Percentiles rank a stretch among this genome's conserved stretches.
Evolutionary conservation across 2,113 vertebrate genomes (phyloP).

Genomic region (Haemorhous mexicanus): DNA sequence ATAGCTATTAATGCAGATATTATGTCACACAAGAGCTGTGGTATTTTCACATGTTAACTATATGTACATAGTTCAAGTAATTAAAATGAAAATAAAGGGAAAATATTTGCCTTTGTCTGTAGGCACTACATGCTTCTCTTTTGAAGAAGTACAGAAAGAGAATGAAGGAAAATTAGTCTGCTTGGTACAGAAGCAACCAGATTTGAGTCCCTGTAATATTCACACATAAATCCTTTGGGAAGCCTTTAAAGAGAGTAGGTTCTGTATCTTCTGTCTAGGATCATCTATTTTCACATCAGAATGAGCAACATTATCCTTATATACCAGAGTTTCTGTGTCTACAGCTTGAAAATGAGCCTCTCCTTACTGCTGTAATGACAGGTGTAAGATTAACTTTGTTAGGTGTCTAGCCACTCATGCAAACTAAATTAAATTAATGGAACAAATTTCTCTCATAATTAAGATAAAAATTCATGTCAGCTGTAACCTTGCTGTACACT

Average conservation of each 20-base stretch:
- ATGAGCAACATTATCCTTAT: constrained; percentile 72
- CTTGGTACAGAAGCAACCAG: background rate
- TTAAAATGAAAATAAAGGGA: background rate
- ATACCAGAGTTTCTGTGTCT: constrained; percentile 44
- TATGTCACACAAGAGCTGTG: constrained; percentile 11
- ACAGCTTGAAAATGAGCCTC: constrained; percentile 67
- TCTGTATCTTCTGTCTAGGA: constrained; percentile 67
- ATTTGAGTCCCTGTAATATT: constrained; percentile 38
- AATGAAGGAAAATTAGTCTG: constrained; percentile 30
- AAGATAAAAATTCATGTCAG: constrained; percentile 98
- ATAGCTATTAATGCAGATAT: constrained; percentile 37
- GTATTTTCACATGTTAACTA: constrained; percentile 4
- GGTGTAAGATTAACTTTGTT: constrained; percentile 92
- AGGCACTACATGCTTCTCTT: background rate
- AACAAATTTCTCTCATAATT: constrained; percentile 95
- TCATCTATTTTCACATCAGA: constrained; percentile 73
- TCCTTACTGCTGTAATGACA: constrained; percentile 83
- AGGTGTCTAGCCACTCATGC: constrained; percentile 88
- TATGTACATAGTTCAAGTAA: background rate
- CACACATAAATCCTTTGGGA: constrained; percentile 63
- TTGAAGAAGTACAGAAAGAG: background rate
- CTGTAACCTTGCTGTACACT: constrained; percentile 93
- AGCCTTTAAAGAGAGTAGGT: constrained; percentile 59
- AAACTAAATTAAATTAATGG: constrained; percentile 95
- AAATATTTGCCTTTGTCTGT: background rate